These are phyloP conservation scores for Drosophila melanica DNA, from an alignment of 1,140 invertebrate species.

Conservation along the genomic window DNA sequence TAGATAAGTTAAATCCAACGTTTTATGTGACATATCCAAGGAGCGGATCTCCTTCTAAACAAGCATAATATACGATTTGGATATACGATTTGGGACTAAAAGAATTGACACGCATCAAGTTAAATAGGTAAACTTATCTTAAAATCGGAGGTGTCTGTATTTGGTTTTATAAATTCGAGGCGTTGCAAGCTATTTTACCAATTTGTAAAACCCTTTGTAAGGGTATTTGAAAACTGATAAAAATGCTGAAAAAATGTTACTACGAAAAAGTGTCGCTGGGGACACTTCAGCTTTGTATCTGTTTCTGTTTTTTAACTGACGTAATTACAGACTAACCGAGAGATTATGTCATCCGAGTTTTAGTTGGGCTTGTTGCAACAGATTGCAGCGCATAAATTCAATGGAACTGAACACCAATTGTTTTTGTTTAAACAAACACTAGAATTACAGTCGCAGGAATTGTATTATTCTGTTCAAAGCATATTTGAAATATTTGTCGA, in stretches of 20 bases:
- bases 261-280: background rate
- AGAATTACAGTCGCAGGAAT: constrained; percentile 25
- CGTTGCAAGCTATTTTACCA: background rate
- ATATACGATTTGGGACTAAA: no score
- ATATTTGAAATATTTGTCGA: constrained; percentile 20
- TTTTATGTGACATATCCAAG: no score
- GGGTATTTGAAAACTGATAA: constrained; percentile 1
- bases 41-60: no score
- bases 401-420: constrained; percentile 8
- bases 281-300: constrained; percentile 1
- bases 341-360: constrained; percentile 18
- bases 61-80: no score
- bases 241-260: background rate
- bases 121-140: no score
- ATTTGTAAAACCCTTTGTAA: background rate
- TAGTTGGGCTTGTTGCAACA: constrained; percentile 5
- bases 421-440: constrained; percentile 22
- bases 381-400: constrained; percentile 1
- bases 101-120: no score
- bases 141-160: no score
- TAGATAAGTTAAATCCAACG: no score
- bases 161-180: no score
- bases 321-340: background rate
- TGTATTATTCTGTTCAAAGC: background rate
- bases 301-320: background rate